Base-by-base conservation (phyloP, 2,888 invertebrate species). In the Tinea trinotella region DNA sequence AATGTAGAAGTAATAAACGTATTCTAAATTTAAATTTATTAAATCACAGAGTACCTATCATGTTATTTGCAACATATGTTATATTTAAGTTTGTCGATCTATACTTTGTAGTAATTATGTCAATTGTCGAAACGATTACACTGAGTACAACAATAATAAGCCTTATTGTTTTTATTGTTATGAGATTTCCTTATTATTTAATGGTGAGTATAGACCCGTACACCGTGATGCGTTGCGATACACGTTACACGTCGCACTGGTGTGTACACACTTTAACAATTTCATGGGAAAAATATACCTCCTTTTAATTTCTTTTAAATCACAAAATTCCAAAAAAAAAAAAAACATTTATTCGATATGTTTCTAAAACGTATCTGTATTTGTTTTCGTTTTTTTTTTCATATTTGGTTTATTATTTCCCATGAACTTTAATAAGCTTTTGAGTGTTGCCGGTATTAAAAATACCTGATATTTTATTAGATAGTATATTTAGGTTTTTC, bases 111-210 rank as follows among this genome's bases (percentile, higher is more conserved):
- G 46, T 4, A 46, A 19, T 46, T 5, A 19, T 46, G 46, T 46
- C 46, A 46, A 46, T 46, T 46, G 46, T 50, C 15, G 24, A 5
- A 50, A 50, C 24, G 50, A 24, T 50, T 50, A 50, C 50, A 22
- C 13, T 13, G 50, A 24, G 50, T 50, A 50, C 50, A 4, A 19
- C 24, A 50, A 50, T 10, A 48, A 13, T 7, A 40, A 17, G 46
- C 19, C 17, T 4, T 46, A 46, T 46, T 40, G 17, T 13, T 17
- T 40, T 40, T 40, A 40, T 40, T 50, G 48, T 48, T 48, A 48
- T 18, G 48, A 50, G 3, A 19, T 46, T 46, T 46, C 19, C 46
- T 46, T 19, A 19, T 46, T 46, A 2, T 17, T 46, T 19, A n/a
- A 10, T 30, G 30, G 40, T 35, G 35, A n/a, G n/a, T 35, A n/a